phyloP scores from a whole-genome alignment of 2,797 vertebrate genomes.

The Peromyscus nudipes region DNA sequence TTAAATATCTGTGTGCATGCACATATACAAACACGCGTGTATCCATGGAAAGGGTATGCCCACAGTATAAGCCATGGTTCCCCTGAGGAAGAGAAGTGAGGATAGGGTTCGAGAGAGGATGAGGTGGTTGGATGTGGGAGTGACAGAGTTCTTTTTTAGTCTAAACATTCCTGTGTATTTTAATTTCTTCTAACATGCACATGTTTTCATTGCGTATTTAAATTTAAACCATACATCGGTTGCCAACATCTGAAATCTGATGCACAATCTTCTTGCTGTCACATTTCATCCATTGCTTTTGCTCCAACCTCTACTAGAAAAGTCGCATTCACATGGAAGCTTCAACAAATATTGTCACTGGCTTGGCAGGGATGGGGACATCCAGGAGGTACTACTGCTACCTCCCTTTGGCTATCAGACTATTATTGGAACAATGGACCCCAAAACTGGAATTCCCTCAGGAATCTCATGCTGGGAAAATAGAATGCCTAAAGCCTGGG shows the following conservation, averaged over 20 bases:
- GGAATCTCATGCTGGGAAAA: neutral
- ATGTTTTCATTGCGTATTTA: slow-evolving; percentile 46
- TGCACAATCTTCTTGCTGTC: neutral
- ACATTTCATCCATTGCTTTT: neutral
- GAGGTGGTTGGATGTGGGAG: neutral
- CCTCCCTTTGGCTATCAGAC: neutral
- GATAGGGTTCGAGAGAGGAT: neutral
- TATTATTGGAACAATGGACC: neutral
- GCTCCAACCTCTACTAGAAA: neutral
- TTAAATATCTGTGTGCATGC: neutral
- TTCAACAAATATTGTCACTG: neutral
- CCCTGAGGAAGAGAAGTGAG: neutral
- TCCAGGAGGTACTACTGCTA: rapidly evolving
- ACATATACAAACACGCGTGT: neutral
- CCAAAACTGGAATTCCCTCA: neutral
- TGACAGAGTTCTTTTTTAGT: slow-evolving; percentile 19
- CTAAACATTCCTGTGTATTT: slow-evolving; percentile 36
- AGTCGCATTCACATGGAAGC: neutral
- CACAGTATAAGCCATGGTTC: neutral
- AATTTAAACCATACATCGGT: slow-evolving; percentile 11
- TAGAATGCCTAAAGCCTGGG: neutral
- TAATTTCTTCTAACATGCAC: slow-evolving; percentile 6
- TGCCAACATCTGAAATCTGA: slow-evolving; percentile 4
- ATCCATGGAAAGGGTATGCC: neutral
- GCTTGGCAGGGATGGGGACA: neutral